phyloP scores from a whole-genome alignment of 2,888 invertebrate species.

The Acanthosepion pharaonis region DNA sequence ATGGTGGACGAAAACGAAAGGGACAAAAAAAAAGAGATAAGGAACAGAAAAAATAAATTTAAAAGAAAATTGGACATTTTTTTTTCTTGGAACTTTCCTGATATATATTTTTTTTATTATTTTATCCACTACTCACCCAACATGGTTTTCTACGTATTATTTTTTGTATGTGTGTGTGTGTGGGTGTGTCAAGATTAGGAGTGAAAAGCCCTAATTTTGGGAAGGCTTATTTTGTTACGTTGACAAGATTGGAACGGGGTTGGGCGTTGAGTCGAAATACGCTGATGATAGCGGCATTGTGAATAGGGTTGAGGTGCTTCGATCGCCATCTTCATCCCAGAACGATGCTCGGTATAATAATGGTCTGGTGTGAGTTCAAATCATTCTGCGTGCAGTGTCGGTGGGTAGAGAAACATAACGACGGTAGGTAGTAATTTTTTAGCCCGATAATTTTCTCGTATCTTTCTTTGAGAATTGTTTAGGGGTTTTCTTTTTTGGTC shows the following conservation, averaged over 20 bases:
- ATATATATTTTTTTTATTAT: background rate
- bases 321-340: background rate
- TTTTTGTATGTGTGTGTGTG: background rate
- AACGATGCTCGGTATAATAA: background rate
- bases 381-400: background rate
- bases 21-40: background rate
- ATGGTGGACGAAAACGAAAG: background rate
- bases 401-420: background rate
- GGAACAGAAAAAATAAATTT: background rate
- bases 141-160: fast-evolving
- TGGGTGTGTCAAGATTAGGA: background rate
- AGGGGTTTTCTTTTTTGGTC: too few species aligned
- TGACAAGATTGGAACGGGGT: background rate
- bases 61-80: background rate
- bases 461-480: background rate
- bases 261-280: background rate
- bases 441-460: background rate
- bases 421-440: background rate
- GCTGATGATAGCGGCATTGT: background rate
- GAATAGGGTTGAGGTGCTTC: background rate
- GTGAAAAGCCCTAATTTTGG: slow-evolving; percentile 5
- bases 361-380: background rate
- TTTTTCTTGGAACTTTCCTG: background rate
- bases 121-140: background rate
- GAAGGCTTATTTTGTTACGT: background rate